Conservation (phyloP, 2,797 vertebrate genomes). For the Muscicapa comitata region DNA sequence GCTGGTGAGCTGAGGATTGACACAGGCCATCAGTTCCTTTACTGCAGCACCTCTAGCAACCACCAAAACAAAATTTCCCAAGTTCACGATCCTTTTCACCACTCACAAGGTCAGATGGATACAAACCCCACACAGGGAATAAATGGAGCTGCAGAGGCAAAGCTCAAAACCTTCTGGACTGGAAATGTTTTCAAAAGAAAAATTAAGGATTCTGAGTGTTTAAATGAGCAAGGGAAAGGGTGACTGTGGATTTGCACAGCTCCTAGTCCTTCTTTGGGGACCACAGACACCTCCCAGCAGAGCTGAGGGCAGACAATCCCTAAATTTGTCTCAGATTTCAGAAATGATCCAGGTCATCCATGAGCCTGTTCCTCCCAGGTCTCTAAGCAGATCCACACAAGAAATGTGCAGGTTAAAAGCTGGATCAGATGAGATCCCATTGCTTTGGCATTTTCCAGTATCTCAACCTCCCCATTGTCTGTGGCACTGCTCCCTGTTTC, state of each 20-base stretch:
- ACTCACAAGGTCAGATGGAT: not conserved
- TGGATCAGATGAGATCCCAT: not conserved
- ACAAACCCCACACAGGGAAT: not conserved
- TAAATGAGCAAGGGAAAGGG: not conserved
- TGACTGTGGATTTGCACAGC: not conserved
- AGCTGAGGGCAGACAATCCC: not conserved
- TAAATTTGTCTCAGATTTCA: not conserved
- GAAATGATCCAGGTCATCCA: fast-evolving
- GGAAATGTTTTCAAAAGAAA: not conserved
- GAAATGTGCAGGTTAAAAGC: not conserved
- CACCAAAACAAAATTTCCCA: not conserved
- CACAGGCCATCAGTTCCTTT: not conserved
- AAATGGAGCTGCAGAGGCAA: not conserved
- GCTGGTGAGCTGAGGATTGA: not conserved
- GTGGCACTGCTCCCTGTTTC: fast-evolving
- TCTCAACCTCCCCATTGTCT: too few species aligned
- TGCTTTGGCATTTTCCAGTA: not conserved
- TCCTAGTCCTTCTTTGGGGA: not conserved
- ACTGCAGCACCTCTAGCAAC: not conserved
- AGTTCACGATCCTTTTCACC: not conserved
- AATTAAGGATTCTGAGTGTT: not conserved
- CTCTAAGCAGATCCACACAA: not conserved
- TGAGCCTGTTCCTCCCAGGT: not conserved
- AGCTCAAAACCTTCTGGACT: not conserved
- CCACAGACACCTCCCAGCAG: not conserved